phyloP scores from a whole-genome alignment of 2,888 invertebrate species.

The Xestoiulus laeticollis region DNA sequence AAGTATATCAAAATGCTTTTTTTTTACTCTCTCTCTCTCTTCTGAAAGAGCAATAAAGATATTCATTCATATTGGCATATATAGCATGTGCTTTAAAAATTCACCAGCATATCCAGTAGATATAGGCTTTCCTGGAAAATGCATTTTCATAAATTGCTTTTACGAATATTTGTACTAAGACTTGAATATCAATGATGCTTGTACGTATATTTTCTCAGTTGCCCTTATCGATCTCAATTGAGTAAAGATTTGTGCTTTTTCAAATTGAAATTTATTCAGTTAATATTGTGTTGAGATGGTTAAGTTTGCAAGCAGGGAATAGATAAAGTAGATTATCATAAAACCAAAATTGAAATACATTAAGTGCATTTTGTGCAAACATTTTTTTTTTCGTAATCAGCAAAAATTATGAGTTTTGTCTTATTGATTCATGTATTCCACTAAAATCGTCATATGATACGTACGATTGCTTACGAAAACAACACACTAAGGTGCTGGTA shows the following conservation, averaged over 20 bases:
- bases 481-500: too few species aligned
- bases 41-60: neutral
- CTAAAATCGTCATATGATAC: too few species aligned
- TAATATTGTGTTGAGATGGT: neutral
- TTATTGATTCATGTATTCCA: too few species aligned
- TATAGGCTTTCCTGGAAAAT: neutral
- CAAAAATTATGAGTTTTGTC: too few species aligned
- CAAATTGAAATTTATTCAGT: neutral
- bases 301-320: too few species aligned
- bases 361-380: too few species aligned
- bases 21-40: too few species aligned
- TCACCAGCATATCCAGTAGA: neutral
- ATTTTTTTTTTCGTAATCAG: too few species aligned
- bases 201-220: neutral
- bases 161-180: neutral
- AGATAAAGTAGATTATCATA: too few species aligned
- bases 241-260: neutral
- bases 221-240: slow-evolving; percentile 6
- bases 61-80: neutral
- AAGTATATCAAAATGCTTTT: slow-evolving; percentile 6
- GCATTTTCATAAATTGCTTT: slow-evolving; percentile 16
- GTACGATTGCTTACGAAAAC: too few species aligned
- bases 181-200: neutral
- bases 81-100: neutral
- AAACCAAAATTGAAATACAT: too few species aligned